These are phyloP conservation scores for Ricordea florida DNA, from an alignment of 92 coral and sea anemone genomes.

Conservation along the genomic window DNA sequence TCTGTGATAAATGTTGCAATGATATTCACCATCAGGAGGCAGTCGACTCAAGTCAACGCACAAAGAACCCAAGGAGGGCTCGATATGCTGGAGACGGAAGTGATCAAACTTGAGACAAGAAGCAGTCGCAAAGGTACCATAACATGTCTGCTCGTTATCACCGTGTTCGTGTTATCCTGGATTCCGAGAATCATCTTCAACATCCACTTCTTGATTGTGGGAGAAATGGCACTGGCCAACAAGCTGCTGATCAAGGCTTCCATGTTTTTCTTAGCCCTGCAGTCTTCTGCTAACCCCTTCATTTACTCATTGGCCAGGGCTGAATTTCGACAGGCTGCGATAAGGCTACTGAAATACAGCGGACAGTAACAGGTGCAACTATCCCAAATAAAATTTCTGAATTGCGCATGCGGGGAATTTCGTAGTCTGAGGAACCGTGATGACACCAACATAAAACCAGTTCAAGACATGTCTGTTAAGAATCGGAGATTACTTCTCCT, in stretches of 20 bases:
- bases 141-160: constrained; percentile 54
- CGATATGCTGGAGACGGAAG: background rate
- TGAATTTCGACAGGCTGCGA: constrained; percentile 67
- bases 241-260: constrained; percentile 38
- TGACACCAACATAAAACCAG: too few species aligned
- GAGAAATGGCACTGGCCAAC: constrained; percentile 6
- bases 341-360: constrained; percentile 8
- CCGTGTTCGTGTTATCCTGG: constrained; percentile 64
- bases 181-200: constrained; percentile 51
- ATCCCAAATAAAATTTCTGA: too few species aligned
- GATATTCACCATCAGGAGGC: constrained; percentile 1
- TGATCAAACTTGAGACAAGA: background rate
- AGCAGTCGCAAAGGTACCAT: constrained; percentile 39
- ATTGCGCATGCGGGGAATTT: too few species aligned
- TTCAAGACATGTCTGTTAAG: too few species aligned
- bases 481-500: too few species aligned
- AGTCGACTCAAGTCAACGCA: background rate
- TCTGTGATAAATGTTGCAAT: constrained; percentile 4
- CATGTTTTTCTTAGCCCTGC: constrained; percentile 53
- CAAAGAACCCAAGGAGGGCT: background rate
- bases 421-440: too few species aligned
- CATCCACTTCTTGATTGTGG: constrained; percentile 13
- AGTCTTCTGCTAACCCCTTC: constrained; percentile 66
- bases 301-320: constrained; percentile 66
- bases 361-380: background rate